Conservation (phyloP, 2,113 vertebrate genomes). For the Mormyrus iriodes region DNA sequence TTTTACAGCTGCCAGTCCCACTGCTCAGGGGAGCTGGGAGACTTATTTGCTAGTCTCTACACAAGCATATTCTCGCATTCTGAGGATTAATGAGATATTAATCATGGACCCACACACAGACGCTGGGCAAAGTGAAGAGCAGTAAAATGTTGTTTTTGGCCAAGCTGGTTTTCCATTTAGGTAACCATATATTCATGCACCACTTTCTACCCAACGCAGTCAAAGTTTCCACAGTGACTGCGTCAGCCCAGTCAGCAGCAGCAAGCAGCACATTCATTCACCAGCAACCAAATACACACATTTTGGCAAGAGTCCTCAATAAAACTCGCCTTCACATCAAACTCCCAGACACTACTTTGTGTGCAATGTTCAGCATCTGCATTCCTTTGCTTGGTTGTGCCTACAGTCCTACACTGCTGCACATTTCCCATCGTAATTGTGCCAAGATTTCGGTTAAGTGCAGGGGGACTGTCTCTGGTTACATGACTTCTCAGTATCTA, state of each 20-base stretch:
- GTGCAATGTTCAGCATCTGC: background rate
- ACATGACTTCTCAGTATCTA: background rate
- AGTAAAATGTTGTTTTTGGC: background rate
- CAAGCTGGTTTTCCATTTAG: background rate
- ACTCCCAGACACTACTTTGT: background rate
- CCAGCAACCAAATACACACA: background rate
- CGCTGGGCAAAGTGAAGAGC: background rate
- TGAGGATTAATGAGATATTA: background rate
- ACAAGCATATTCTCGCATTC: background rate
- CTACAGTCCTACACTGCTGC: background rate
- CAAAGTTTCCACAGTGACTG: constrained; percentile 1
- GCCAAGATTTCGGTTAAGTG: background rate
- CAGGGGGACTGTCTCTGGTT: background rate
- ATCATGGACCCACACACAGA: background rate
- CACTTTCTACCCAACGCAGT: background rate
- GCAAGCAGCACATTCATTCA: background rate
- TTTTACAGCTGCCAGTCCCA: background rate
- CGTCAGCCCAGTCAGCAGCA: background rate
- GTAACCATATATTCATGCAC: background rate
- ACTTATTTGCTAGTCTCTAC: background rate
- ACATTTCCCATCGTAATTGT: background rate
- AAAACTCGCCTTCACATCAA: background rate
- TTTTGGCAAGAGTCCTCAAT: background rate
- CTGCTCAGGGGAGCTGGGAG: background rate
- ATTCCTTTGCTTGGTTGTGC: background rate